A percentile compares a stretch with the other conserved stretches of the same genome.
phyloP scores from a whole-genome alignment of 2,888 invertebrate species.

The Pandemis corylana region DNA sequence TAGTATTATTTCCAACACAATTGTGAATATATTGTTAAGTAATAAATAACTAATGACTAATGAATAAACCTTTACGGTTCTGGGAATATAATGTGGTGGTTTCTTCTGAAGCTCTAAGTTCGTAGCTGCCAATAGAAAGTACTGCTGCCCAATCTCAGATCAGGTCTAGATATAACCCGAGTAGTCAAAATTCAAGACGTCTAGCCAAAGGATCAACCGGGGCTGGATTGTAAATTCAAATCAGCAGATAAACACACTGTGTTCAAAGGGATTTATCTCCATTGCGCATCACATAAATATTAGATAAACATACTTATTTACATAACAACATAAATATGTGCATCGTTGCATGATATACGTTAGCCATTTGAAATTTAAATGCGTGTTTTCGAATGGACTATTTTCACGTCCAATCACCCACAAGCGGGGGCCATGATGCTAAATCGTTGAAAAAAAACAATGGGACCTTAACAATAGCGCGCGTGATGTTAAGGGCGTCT shows the following conservation, averaged over 20 bases:
- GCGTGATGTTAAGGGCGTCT: conserved; percentile 68
- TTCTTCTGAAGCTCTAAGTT: not conserved
- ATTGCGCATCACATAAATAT: conserved; percentile 37
- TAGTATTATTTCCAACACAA: no score
- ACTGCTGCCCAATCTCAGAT: no score
- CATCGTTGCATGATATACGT: conserved; percentile 17
- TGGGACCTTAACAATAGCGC: conserved; percentile 67
- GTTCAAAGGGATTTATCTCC: conserved; percentile 31
- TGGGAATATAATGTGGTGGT: no score
- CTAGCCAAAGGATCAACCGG: conserved; percentile 18
- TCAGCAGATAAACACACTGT: conserved; percentile 22
- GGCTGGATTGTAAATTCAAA: conserved; percentile 40
- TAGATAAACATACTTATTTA: conserved; percentile 34
- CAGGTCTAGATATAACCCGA: not conserved
- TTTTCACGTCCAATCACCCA: conserved; percentile 62
- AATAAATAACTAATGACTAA: no score
- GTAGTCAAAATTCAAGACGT: conserved; percentile 11
- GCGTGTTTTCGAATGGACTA: conserved; percentile 44
- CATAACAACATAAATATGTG: conserved; percentile 33
- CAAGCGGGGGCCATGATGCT: conserved; percentile 56
- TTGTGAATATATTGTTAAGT: no score
- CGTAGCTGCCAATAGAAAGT: not conserved
- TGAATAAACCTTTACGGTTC: no score
- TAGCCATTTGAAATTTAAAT: conserved; percentile 36
- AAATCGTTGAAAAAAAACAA: conserved; percentile 72